Base-by-base conservation (phyloP, 2,113 vertebrate genomes). In the Glaucidium brasilianum region DNA sequence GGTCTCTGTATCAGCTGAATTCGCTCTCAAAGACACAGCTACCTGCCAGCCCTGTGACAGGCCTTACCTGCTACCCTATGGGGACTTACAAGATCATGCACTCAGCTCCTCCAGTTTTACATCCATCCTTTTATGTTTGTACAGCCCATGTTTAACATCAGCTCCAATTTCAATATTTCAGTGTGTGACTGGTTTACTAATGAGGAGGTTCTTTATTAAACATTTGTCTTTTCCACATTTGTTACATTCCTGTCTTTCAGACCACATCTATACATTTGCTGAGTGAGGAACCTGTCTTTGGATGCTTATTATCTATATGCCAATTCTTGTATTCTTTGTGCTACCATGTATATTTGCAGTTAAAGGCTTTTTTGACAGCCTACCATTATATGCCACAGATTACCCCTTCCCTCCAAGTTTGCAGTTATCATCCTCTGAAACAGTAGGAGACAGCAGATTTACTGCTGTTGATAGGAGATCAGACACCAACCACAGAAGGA, bases 401-500 rank as follows among this genome's bases (percentile, higher is more conserved):
- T 93, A 97, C 68, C 78, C 78, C 69, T 88, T 94, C 78, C 84
- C 73, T 95, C 75, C 12, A 84, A 88, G 85, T 92, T 35, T 94
- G 81, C 87, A 84, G 91, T 77, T 92, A 91, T 53, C 91, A 94
- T 86, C 88, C 87, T 55, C 95, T 72, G 63, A 86, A 88, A 97
- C 95, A 95, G 95, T 69, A 79, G 91, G 94, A 86, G 75, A 84
- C 6, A 1, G 77, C 90, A 93, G 72, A 95, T 96, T 94, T 95
- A 86, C 60, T 37, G 82, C 91, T 79, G 60, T 78, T 88, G 87
- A 96, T 76, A 88, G 69, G 60, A 96, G 90, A 96, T 90, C 90
- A 95, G 88, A 92, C 89, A 85, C 41, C 91, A 93, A 41, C 56
- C 82, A 86, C 87, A 95, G 66, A 97, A 95, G 88, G 88, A 90